Conservation (phyloP, 2,113 vertebrate species). For the Colistium nudipinnis region DNA sequence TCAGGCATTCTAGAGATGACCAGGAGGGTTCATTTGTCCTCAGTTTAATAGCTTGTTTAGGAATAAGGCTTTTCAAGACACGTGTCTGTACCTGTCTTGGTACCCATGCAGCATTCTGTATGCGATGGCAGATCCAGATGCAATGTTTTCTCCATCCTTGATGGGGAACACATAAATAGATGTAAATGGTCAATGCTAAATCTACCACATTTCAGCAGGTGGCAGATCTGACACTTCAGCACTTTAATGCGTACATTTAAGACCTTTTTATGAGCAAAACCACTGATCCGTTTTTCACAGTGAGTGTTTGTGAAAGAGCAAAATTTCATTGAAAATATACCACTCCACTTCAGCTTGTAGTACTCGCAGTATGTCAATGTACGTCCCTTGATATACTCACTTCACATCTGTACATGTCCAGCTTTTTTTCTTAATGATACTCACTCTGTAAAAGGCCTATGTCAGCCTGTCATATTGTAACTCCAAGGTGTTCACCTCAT, state of each 20-base stretch:
- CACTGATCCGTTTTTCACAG: constrained; percentile 9
- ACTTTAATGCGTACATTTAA: constrained; percentile 63
- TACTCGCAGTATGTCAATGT: not conserved
- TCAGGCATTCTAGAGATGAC: not conserved
- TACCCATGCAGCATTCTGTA: constrained; percentile 11
- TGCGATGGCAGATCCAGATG: not conserved
- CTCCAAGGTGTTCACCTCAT: constrained; percentile 12
- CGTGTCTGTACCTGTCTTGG: constrained; percentile 7
- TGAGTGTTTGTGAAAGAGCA: constrained; percentile 3
- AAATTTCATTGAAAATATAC: constrained; percentile 13
- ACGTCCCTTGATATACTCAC: not conserved
- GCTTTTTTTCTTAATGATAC: not conserved
- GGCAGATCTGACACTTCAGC: constrained; percentile 55
- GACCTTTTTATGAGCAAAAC: constrained; percentile 36
- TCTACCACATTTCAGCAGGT: constrained; percentile 38
- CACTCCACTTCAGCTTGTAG: not conserved
- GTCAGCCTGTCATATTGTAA: constrained; percentile 25
- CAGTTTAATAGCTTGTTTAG: not conserved
- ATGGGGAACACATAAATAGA: constrained; percentile 23
- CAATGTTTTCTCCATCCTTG: constrained; percentile 14
- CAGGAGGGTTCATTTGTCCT: constrained; percentile 1
- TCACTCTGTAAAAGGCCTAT: constrained; percentile 20
- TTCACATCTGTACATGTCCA: constrained; percentile 6
- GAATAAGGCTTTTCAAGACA: constrained; percentile 23
- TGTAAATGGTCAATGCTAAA: constrained; percentile 23